These are phyloP conservation scores for Tachina fera DNA, from an alignment of 2,888 invertebrate genomes.

Conservation along the genomic window DNA sequence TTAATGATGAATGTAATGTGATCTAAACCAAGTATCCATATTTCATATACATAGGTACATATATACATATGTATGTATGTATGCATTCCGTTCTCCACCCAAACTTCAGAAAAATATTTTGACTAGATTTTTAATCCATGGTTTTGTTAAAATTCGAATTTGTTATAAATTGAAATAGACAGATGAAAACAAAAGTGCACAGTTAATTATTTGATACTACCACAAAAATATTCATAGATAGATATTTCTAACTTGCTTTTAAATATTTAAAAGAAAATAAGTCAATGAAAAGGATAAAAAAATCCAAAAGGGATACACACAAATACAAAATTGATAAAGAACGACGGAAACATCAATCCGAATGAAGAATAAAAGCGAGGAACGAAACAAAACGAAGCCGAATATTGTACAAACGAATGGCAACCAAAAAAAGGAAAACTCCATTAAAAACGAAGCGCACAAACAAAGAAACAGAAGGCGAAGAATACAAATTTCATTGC, in stretches of 20 bases:
- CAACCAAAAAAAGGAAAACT: slow-evolving; percentile 36
- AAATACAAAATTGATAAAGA: slow-evolving; percentile 10
- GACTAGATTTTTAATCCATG: neutral
- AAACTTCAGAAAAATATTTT: neutral
- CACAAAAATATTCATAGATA: too few relatives aligned
- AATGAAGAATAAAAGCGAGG: slow-evolving; percentile 41
- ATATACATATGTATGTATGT: neutral
- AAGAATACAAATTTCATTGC: slow-evolving; percentile 41
- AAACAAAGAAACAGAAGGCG: slow-evolving; percentile 57
- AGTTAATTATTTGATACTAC: neutral
- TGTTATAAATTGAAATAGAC: neutral
- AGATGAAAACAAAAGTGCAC: neutral
- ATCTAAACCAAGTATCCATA: neutral
- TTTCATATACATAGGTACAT: neutral
- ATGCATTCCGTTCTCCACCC: slow-evolving; percentile 5
- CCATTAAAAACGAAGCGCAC: slow-evolving; percentile 42
- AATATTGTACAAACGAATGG: slow-evolving; percentile 39
- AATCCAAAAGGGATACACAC: slow-evolving; percentile 29
- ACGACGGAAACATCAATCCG: slow-evolving; percentile 7
- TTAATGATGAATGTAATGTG: slow-evolving; percentile 8
- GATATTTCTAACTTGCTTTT: neutral
- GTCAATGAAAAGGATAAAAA: slow-evolving; percentile 24
- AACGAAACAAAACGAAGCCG: slow-evolving; percentile 44
- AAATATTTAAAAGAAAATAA: neutral
- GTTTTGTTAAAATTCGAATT: neutral